phyloP scores from a whole-genome alignment of 2,888 invertebrate species.

The Caenorhabditis virilis region DNA sequence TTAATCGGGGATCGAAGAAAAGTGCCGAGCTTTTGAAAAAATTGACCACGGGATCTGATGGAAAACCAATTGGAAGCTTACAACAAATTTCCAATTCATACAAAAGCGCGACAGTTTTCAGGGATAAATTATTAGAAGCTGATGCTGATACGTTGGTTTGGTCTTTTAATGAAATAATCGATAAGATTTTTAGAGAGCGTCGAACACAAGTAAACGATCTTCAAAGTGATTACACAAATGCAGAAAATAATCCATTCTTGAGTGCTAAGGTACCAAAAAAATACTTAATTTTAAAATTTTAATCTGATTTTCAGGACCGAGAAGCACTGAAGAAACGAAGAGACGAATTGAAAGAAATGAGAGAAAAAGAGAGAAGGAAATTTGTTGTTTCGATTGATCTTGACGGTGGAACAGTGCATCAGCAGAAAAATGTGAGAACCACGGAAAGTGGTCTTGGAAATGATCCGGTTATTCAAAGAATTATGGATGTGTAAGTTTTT shows the following conservation, averaged over 20 bases:
- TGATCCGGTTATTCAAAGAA: constrained; percentile 59
- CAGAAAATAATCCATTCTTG: constrained; percentile 79
- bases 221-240: constrained; percentile 60
- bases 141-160: constrained; percentile 55
- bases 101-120: constrained; percentile 45
- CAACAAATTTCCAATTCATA: constrained; percentile 14
- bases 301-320: constrained; percentile 43
- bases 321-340: constrained; percentile 52
- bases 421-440: constrained; percentile 15
- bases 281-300: background rate
- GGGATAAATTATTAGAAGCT: constrained; percentile 51
- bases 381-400: constrained; percentile 59
- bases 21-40: constrained; percentile 44
- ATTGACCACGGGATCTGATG: constrained; percentile 71
- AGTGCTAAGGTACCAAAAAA: constrained; percentile 74
- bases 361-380: constrained; percentile 40
- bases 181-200: constrained; percentile 51
- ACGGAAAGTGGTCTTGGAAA: constrained; percentile 15
- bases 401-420: constrained; percentile 33
- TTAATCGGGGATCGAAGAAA: constrained; percentile 49
- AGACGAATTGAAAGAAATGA: constrained; percentile 54
- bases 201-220: constrained; percentile 59
- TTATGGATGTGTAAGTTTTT: constrained; percentile 42
- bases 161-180: no score
- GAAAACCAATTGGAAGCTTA: constrained; percentile 7